Base-by-base conservation (phyloP, 92 coral and sea anemone species). In the Siderastrea radians region DNA sequence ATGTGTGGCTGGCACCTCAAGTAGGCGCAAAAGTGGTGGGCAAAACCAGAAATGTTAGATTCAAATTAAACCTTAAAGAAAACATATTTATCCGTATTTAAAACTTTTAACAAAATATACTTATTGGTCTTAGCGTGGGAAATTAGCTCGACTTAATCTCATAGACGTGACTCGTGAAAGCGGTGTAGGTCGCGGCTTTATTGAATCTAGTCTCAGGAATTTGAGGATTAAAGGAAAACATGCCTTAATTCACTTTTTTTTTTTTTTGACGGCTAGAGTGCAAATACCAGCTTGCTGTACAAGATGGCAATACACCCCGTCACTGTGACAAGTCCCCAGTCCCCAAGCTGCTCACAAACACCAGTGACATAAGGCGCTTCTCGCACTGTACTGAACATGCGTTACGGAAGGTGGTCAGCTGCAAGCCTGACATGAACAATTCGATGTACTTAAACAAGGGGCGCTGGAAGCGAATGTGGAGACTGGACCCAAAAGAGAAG, bases 381-480 rank as follows among this genome's bases (percentile, higher is more conserved):
- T 84, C 74, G n/a, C 11, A 73, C 52, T 84, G 87, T 64, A 48
- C 80, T 8, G 64, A 4, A 64, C 62, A 59, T 7, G 19, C 7
- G 43, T 9, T 63, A 15, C 38, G 38, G 49, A 54, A 84, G 11
- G 72, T 84, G 52, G 7, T 62, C 54, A 74, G 65, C 71, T 84
- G 87, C 63, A 61, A 74, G 7, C 15, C 61, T 13, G 52, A 60
- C 50, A 7, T 7, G 13, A 59, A 12, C 14, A 63, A 50, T 2
- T 15, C 73, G 8, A 14, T 16, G 51, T 84, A 61, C 54, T 58
- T 17, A 3, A 16, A 73, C 50, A 65, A 75, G 46, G 87, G 87
- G 43, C 80, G 73, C 38, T 84, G 87, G 87, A 51, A 26, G 26
- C 69, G 15, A 19, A 66, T 84, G 81, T 73, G 73, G 87, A 38